Evolutionary conservation across 2,888 invertebrate species (phyloP), one percentile per base, ranked within the genome.

Genomic region (Agrypnus murinus): DNA sequence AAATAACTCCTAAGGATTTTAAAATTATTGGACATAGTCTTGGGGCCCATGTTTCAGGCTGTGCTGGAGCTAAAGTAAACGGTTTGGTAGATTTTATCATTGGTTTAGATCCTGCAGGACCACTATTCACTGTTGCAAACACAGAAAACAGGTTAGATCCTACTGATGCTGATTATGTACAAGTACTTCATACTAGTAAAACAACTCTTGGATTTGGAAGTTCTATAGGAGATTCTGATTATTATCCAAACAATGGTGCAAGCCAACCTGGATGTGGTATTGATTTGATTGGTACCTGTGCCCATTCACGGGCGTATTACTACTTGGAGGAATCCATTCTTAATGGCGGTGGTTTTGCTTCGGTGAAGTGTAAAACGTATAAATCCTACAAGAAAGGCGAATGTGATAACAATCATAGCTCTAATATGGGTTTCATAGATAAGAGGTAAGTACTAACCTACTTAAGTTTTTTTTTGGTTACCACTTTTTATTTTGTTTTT

Each of bases 311-410:
- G 40, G 80, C 88, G 1, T 85, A 84, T 50, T 15, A 77, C 32
- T 87, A 86, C 73, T 87, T 83, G 68, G 83, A 85, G 0, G 88
- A 88, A 79, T 84, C 87, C 0, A 75, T 88, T 1, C 31, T 25
- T 0, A 65, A 32, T 7, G 63, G 74, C 34, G 78, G n/a, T n/a
- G n/a, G 81, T 32, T 87, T 86, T 60, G 71, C 72, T 1, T 79
- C 84, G 0, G 46, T 46, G 7, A 15, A 63, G n/a, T 81, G 81
- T 63, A 65, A 69, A 5, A 74, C 63, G 14, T 75, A 75, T 48
- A 9, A 43, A 0, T 66, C 77, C 17, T 80, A 67, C 69, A 68
- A 71, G 12, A 63, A 68, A 10, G 77, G 79, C 25, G 48, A 57
- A 10, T 81, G 81, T 46, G 12, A 64, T 5, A 19, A 34, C 4